Conservation (phyloP, 2,888 invertebrate species). For the Volucella zonaria region DNA sequence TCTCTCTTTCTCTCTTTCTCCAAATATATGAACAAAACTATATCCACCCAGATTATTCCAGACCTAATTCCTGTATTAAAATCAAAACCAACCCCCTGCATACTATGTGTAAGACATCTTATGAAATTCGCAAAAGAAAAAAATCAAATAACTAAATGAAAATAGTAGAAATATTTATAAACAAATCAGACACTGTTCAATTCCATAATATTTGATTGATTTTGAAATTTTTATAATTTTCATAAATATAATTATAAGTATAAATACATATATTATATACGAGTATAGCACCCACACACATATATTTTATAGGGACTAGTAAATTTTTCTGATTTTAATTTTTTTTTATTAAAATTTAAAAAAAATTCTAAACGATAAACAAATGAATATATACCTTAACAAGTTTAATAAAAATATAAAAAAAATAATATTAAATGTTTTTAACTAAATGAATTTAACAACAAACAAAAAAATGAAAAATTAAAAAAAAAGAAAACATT, state of each 20-base stretch:
- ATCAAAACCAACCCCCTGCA: constrained; percentile 42
- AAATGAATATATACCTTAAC: constrained; percentile 6
- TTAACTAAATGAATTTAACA: constrained; percentile 22
- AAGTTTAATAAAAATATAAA: background rate
- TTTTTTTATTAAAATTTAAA: constrained; percentile 37
- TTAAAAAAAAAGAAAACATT: constrained; percentile 15
- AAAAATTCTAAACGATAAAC: constrained; percentile 17
- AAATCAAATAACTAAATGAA: constrained; percentile 7
- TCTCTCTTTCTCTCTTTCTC: background rate
- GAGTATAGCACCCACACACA: constrained; percentile 41
- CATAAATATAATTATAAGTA: constrained; percentile 9
- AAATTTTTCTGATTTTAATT: constrained; percentile 28
- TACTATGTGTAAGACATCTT: constrained; percentile 61
- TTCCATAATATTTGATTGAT: constrained; percentile 32
- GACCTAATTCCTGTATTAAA: constrained; percentile 52
- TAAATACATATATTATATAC: constrained; percentile 22
- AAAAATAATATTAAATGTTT: constrained; percentile 43
- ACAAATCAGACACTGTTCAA: constrained; percentile 26
- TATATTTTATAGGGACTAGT: constrained; percentile 37
- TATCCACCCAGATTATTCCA: constrained; percentile 66
- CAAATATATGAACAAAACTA: constrained; percentile 33
- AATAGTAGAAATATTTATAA: background rate
- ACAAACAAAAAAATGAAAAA: background rate
- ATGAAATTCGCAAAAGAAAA: constrained; percentile 50
- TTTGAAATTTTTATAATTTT: constrained; percentile 44